Conservation (phyloP, 2,113 vertebrate genomes). For the Zosterops borbonicus region DNA sequence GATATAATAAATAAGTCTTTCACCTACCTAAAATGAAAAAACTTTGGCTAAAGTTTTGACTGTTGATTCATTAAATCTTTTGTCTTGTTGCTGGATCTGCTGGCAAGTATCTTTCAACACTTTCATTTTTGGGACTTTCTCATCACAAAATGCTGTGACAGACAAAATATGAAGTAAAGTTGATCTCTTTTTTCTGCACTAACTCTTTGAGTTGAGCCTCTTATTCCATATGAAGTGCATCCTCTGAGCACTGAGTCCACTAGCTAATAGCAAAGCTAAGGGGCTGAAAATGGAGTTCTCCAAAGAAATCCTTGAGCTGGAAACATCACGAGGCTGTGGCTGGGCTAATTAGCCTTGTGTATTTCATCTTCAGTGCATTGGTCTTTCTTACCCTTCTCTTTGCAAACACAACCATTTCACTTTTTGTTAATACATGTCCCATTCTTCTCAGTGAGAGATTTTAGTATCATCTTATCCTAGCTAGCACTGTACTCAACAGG, state of each 20-base stretch:
- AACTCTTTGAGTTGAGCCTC: neutral
- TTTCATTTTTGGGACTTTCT: neutral
- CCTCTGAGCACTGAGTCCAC: neutral
- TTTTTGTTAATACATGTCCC: neutral
- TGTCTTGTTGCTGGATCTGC: neutral
- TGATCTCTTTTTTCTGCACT: neutral
- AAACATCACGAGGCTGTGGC: neutral
- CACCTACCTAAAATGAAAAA: neutral
- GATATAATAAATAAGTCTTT: neutral
- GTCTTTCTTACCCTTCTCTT: neutral
- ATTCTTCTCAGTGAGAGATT: neutral
- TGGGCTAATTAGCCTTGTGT: neutral
- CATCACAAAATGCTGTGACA: accelerated
- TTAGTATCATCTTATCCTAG: neutral
- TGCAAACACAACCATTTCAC: neutral
- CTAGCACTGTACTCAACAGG: neutral
- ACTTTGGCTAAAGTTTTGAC: neutral
- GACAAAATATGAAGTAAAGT: neutral
- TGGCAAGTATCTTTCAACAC: neutral
- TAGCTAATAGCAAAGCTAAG: neutral
- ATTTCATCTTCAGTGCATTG: neutral
- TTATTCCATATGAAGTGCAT: neutral
- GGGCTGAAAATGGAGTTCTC: neutral
- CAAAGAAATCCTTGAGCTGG: neutral
- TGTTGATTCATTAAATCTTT: neutral